A percentile compares a stretch with the other conserved stretches of the same genome.
These are phyloP conservation scores for Nothobranchius kuhntae DNA, from an alignment of 2,113 vertebrate genomes.

Conservation along the genomic window DNA sequence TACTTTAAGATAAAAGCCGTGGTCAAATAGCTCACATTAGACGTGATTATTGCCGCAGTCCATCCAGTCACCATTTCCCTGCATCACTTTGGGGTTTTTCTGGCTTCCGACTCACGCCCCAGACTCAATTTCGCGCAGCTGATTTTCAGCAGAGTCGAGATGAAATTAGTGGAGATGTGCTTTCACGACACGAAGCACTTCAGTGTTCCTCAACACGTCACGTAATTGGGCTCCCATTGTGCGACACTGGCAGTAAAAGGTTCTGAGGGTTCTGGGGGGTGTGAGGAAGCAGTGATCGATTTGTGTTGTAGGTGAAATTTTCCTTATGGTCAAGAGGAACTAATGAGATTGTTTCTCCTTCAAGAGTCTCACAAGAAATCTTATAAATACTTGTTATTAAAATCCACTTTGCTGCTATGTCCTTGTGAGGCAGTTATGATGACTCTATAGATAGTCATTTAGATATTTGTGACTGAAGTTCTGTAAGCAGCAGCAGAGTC, in stretches of 20 bases:
- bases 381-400: too few species aligned
- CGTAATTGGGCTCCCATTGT: slow-evolving; percentile 3
- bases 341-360: too few species aligned
- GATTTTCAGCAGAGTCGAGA: slow-evolving; percentile 56
- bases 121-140: slow-evolving; percentile 46
- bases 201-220: slow-evolving; percentile 8
- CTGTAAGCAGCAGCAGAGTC: too few species aligned
- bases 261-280: neutral
- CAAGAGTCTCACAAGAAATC: too few species aligned
- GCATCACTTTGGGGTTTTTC: slow-evolving; percentile 24
- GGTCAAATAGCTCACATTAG: slow-evolving; percentile 65
- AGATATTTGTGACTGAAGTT: neutral
- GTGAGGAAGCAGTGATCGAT: neutral
- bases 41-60: slow-evolving; percentile 59
- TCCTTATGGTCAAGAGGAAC: too few species aligned
- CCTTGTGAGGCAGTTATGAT: too few species aligned
- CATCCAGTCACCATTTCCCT: slow-evolving; percentile 40
- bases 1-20: slow-evolving; percentile 52
- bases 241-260: slow-evolving; percentile 5
- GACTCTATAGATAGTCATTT: neutral
- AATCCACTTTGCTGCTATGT: too few species aligned
- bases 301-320: too few species aligned
- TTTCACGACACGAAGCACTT: slow-evolving; percentile 32
- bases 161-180: slow-evolving; percentile 40
- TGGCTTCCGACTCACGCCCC: slow-evolving; percentile 33